A percentile compares a stretch with the other conserved stretches of the same genome.
These are phyloP conservation scores for Hyppa rectilinea DNA, from an alignment of 2,888 invertebrate species.

Conservation along the genomic window DNA sequence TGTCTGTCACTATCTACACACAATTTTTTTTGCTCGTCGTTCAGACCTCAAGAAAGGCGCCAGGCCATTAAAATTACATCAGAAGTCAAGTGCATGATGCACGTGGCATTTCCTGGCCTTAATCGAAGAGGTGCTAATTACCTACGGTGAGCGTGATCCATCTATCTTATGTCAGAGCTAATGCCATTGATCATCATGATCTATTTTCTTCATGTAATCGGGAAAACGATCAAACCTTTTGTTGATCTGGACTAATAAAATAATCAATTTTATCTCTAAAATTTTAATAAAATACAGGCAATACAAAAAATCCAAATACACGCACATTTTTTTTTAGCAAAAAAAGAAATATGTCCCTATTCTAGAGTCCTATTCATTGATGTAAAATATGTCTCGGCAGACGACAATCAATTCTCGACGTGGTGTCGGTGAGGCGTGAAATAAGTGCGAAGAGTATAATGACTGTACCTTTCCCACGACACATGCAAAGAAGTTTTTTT, in stretches of 20 bases:
- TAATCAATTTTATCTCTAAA: no score
- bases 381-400: constrained; percentile 55
- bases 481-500: constrained; percentile 29
- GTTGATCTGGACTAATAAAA: background rate
- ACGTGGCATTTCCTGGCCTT: constrained; percentile 31
- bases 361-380: constrained; percentile 46
- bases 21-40: no score
- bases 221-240: background rate
- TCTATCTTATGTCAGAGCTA: constrained; percentile 30
- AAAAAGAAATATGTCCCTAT: constrained; percentile 35
- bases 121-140: constrained; percentile 47
- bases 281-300: no score
- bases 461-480: constrained; percentile 38
- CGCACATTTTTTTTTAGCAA: background rate
- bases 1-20: background rate
- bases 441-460: constrained; percentile 57
- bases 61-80: background rate
- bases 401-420: constrained; percentile 61
- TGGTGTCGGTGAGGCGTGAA: constrained; percentile 50
- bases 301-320: constrained; percentile 17
- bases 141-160: constrained; percentile 14
- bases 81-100: background rate
- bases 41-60: background rate
- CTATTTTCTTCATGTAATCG: background rate
- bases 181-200: constrained; percentile 35